Percentiles rank a stretch among this genome's conserved stretches.
Conservation (phyloP, 2,797 vertebrate genomes). For the Apodemus agrarius region DNA sequence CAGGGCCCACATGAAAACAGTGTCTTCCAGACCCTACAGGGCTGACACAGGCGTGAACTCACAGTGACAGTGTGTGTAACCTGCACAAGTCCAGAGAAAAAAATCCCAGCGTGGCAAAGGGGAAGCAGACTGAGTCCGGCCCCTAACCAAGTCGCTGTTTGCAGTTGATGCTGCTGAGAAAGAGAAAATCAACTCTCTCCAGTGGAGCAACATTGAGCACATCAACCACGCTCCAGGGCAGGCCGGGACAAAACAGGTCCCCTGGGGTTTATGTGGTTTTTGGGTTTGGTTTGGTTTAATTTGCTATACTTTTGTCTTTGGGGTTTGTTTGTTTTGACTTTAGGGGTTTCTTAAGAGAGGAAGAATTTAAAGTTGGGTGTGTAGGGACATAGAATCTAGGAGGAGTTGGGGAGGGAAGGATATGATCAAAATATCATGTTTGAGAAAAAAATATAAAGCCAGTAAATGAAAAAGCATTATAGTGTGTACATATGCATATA, state of each 20-base stretch:
- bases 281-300: background rate
- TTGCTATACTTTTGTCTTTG: background rate
- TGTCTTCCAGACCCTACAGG: background rate
- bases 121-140: background rate
- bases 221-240: background rate
- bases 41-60: background rate
- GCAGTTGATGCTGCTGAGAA: background rate
- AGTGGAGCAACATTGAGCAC: accelerated
- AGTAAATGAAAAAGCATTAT: background rate
- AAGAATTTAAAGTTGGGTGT: background rate
- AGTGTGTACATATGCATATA: background rate
- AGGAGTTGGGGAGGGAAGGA: background rate
- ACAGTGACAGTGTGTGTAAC: no score
- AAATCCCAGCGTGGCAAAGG: background rate
- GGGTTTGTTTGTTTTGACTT: background rate
- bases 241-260: background rate
- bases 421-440: background rate
- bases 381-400: no score
- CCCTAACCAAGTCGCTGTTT: no score
- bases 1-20: background rate
- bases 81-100: background rate
- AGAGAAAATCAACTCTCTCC: background rate
- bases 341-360: background rate
- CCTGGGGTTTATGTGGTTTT: background rate
- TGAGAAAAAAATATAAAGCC: background rate